phyloP scores from a whole-genome alignment of 1,140 invertebrate genomes.

The Drosophila rufa region DNA sequence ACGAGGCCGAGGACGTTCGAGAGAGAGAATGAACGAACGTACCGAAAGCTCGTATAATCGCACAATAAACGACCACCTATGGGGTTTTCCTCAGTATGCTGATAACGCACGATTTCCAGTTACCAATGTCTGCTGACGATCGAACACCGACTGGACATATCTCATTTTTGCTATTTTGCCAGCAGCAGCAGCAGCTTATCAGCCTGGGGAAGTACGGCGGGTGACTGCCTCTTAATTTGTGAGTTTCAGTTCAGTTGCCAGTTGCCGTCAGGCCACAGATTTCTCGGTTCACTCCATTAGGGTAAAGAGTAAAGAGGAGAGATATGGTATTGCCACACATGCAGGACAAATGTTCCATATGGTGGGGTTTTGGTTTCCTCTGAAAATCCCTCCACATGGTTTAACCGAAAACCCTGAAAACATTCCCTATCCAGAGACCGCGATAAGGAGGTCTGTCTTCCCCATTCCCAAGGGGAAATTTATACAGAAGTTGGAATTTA shows the following conservation, averaged over 20 bases:
- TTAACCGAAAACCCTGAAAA: conserved; percentile 10
- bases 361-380: conserved; percentile 15
- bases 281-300: conserved; percentile 9
- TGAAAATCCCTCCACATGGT: conserved; percentile 56
- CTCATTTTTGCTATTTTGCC: conserved; percentile 13
- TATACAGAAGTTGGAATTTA: background rate
- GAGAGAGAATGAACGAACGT: background rate
- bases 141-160: conserved; percentile 49
- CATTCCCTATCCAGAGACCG: background rate
- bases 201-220: conserved; percentile 42
- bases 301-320: background rate
- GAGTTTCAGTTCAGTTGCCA: conserved; percentile 25
- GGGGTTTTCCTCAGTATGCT: conserved; percentile 58
- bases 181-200: conserved; percentile 24
- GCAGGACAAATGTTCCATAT: conserved; percentile 33
- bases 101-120: conserved; percentile 58
- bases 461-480: conserved; percentile 9
- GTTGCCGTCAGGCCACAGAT: conserved; percentile 39
- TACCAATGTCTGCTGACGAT: conserved; percentile 52
- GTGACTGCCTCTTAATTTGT: conserved; percentile 31
- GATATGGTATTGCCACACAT: conserved; percentile 29
- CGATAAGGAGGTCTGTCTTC: conserved; percentile 37
- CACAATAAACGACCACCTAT: conserved; percentile 74
- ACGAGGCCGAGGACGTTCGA: conserved; percentile 12
- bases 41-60: conserved; percentile 34